Evolutionary conservation across 2,113 vertebrate genomes (phyloP), one percentile per base, ranked within the genome.

Genomic region (Oryzias javanicus): DNA sequence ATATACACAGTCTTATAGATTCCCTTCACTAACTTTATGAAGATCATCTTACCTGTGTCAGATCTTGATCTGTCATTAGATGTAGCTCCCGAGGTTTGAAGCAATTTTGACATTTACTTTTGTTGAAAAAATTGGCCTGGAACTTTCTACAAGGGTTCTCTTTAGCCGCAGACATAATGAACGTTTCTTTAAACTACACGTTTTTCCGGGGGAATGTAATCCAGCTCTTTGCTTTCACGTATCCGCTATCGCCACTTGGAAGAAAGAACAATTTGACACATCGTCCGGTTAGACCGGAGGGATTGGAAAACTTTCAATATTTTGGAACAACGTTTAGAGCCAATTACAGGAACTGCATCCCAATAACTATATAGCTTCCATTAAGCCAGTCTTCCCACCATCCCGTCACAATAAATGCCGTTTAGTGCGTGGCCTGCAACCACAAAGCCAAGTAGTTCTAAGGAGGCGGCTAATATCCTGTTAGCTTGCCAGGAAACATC

Each of bases 41-140:
- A n/a, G n/a, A n/a, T n/a, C n/a, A n/a, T n/a, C n/a, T 70, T 84
- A 93, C 92, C 90, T 93, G 92, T 64, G 89, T 92, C 49, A 93
- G 53, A 77, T 93, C 92, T 78, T 92, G 90, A 63, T 93, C 92
- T n/a, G 91, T 93, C 75, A 93, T 53, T 0, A 93, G 90, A 81
- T 93, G 92, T 68, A 92, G 69, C 76, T 93, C 92, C 42, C 92
- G 74, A 0, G 92, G 92, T 67, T 93, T 93, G 78, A 93, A 93
- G 83, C 92, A 93, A 81, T 93, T 93, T 76, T 93, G 92, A 89
- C 92, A 93, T 89, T 93, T 93, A 61, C 92, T 93, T 78, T 93
- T 93, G 68, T 93, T 93, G 73, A 93, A 93, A 79, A 93, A 92
- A 80, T 93, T 93, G 20, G 92, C 91, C 70, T 93, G 92, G 63